phyloP scores from a whole-genome alignment of 2,888 invertebrate species.

The Hyalella azteca region DNA sequence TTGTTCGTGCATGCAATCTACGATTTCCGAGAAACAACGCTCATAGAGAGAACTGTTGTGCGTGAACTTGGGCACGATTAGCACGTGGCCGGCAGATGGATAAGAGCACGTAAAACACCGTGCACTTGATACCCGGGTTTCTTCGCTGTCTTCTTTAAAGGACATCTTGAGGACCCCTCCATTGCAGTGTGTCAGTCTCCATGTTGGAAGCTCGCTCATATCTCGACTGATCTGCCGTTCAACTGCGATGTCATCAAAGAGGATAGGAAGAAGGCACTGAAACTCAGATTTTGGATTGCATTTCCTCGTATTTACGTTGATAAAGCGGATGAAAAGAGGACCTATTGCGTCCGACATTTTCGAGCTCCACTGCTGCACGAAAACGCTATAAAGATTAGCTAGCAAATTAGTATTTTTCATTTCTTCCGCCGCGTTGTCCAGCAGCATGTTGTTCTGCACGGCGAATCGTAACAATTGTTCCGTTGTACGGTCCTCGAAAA shows the following conservation, averaged over 20 bases:
- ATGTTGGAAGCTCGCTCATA: neutral
- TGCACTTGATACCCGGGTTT: neutral
- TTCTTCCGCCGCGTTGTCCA: neutral
- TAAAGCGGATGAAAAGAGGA: neutral
- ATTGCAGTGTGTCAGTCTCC: neutral
- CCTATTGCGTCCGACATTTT: constrained; percentile 4
- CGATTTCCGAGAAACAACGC: neutral
- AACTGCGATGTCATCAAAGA: neutral
- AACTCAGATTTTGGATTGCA: neutral
- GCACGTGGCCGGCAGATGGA: neutral
- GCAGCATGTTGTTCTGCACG: neutral
- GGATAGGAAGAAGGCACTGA: neutral
- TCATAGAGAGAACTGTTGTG: neutral
- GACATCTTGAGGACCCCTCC: neutral
- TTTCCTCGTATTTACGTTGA: neutral
- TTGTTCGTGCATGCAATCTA: neutral
- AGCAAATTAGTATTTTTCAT: neutral
- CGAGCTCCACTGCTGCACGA: neutral
- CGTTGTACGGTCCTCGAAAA: neutral
- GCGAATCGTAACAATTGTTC: neutral
- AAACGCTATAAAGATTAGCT: neutral
- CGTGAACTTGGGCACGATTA: neutral
- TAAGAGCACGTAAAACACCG: neutral
- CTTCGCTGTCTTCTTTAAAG: constrained; percentile 7
- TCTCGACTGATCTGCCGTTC: neutral